phyloP scores from a whole-genome alignment of 1,140 invertebrate species.

The Bombus turneri region DNA sequence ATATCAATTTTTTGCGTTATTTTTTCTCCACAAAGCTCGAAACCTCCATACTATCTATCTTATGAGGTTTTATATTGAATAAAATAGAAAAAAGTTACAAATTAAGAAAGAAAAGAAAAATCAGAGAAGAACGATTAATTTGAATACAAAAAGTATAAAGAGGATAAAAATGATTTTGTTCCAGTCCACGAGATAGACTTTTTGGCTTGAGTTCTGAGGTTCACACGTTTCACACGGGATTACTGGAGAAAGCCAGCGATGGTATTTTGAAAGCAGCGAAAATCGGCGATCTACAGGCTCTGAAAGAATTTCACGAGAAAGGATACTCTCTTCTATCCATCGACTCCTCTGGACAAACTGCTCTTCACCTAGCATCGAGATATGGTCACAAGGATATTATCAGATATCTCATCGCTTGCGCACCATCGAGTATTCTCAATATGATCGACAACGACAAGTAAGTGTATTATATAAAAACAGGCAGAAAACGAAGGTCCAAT shows the following conservation, averaged over 20 bases:
- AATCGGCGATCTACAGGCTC: conserved; percentile 87
- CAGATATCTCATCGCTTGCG: conserved; percentile 93
- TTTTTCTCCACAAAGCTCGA: no score
- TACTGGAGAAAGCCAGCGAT: conserved; percentile 91
- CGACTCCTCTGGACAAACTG: conserved; percentile 93
- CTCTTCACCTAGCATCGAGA: conserved; percentile 92
- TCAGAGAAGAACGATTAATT: background rate
- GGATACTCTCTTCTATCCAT: conserved; percentile 94
- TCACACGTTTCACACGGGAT: conserved; percentile 81
- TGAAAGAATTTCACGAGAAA: conserved; percentile 91
- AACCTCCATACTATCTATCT: no score
- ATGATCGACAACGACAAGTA: conserved; percentile 94
- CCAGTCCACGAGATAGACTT: conserved; percentile 78
- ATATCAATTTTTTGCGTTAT: background rate
- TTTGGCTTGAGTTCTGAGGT: conserved; percentile 79
- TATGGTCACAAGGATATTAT: conserved; percentile 95
- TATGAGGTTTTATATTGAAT: background rate
- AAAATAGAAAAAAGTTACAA: background rate
- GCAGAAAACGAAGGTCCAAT: background rate
- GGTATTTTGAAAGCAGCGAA: conserved; percentile 92
- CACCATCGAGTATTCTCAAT: conserved; percentile 91
- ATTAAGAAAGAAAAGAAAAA: background rate
- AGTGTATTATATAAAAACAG: conserved; percentile 68
- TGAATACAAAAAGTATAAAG: background rate
- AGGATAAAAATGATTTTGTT: conserved; percentile 43